A percentile compares a stretch with the other conserved stretches of the same genome.
Evolutionary conservation across 2,113 vertebrate genomes (phyloP).

Genomic region (Chaetodon trifascialis): DNA sequence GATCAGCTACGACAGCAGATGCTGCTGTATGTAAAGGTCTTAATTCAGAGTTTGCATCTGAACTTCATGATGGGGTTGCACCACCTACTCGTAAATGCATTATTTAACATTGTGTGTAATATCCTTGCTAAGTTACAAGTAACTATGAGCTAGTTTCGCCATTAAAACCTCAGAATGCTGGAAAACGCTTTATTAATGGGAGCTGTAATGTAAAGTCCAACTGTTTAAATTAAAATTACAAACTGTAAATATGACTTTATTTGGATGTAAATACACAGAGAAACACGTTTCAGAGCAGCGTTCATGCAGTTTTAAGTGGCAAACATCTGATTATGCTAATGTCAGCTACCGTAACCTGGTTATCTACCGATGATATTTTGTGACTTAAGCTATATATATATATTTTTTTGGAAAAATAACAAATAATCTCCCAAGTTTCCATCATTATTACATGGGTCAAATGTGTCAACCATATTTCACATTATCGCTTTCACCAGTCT

Average conservation of each 20-base stretch:
- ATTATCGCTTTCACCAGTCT: background rate
- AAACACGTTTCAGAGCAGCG: background rate
- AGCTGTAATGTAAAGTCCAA: background rate
- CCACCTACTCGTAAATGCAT: background rate
- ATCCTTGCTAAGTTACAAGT: background rate
- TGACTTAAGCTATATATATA: background rate
- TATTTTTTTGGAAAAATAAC: background rate
- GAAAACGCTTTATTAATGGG: background rate
- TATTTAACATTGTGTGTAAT: background rate
- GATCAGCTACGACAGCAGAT: background rate
- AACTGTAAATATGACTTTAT: background rate
- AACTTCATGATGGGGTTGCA: background rate
- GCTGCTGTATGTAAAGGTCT: background rate
- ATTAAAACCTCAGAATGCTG: background rate
- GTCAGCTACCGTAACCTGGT: background rate
- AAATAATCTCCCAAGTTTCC: background rate
- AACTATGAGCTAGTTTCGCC: background rate
- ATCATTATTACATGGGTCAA: background rate
- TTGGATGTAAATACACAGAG: background rate
- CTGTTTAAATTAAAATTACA: background rate
- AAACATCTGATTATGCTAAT: background rate
- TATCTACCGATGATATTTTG: background rate
- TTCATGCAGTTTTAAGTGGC: background rate
- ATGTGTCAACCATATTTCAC: background rate
- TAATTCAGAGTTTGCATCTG: background rate